Conservation (phyloP, 2,797 vertebrate species). For the Furcifer pardalis region DNA sequence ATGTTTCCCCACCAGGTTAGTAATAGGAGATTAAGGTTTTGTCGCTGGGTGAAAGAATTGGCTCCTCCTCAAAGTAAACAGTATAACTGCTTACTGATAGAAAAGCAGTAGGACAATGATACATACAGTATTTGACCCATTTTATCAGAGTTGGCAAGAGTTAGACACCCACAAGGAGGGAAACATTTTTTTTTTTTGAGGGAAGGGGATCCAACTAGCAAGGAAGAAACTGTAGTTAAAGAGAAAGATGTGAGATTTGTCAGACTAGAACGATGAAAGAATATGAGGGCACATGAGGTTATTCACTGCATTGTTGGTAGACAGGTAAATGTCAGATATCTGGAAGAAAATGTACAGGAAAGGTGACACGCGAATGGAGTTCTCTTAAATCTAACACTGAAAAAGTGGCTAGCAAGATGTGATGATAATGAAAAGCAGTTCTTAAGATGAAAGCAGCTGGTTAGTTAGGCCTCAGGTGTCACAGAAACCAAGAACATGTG, state of each 20-base stretch:
- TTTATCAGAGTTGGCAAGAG: not conserved
- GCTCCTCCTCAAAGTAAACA: not conserved
- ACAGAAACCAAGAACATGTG: not conserved
- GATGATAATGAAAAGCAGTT: not conserved
- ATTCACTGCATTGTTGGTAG: not conserved
- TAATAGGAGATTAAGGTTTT: not conserved
- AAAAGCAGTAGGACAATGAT: not conserved
- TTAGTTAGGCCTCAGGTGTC: not conserved
- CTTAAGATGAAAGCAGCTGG: not conserved
- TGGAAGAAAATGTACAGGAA: not conserved
- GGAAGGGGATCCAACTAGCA: not conserved
- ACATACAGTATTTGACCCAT: not conserved
- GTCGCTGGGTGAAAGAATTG: not conserved
- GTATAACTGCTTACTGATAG: not conserved
- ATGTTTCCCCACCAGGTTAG: not conserved
- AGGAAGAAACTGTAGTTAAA: not conserved
- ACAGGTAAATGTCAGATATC: conserved; percentile 5
- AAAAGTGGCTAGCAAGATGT: not conserved
- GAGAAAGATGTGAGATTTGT: not conserved
- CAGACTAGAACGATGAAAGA: conserved; percentile 5
- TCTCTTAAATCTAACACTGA: conserved; percentile 10
- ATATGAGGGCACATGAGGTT: not conserved
- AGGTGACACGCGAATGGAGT: not conserved
- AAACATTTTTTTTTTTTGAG: not conserved
- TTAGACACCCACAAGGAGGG: not conserved